Evolutionary conservation across 2,888 invertebrate species (phyloP).

Genomic region (Cosmopolites sordidus): DNA sequence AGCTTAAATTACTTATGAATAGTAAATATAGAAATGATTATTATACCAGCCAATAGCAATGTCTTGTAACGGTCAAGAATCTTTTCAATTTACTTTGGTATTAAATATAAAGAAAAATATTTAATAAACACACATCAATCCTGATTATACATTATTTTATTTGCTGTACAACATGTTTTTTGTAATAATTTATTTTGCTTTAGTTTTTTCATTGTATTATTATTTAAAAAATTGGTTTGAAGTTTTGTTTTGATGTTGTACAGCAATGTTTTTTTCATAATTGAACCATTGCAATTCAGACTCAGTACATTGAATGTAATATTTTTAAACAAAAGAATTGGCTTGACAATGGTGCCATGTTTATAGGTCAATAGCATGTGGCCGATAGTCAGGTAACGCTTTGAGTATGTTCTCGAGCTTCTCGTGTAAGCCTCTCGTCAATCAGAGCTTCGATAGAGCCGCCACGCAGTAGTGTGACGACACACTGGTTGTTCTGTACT

Average conservation of each 20-base stretch:
- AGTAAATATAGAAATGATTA: too few species aligned
- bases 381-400: constrained; percentile 42
- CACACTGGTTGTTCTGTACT: constrained; percentile 40
- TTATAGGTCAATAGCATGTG: constrained; percentile 51
- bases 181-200: not conserved
- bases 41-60: too few species aligned
- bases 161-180: not conserved
- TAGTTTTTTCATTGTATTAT: not conserved
- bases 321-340: constrained; percentile 32
- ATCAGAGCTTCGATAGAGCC: constrained; percentile 44
- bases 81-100: too few species aligned
- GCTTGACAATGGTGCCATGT: constrained; percentile 50
- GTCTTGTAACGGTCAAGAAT: too few species aligned
- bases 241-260: constrained; percentile 13
- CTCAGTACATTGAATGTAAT: constrained; percentile 13
- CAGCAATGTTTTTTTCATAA: constrained; percentile 3
- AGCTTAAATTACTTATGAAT: too few species aligned
- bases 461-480: constrained; percentile 37
- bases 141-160: not conserved
- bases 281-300: constrained; percentile 12
- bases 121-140: too few species aligned
- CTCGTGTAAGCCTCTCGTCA: constrained; percentile 40
- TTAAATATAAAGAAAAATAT: too few species aligned
- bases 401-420: constrained; percentile 35
- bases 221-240: too few species aligned